phyloP scores from a whole-genome alignment of 1,140 invertebrate species.

The Saccostrea glomerata region DNA sequence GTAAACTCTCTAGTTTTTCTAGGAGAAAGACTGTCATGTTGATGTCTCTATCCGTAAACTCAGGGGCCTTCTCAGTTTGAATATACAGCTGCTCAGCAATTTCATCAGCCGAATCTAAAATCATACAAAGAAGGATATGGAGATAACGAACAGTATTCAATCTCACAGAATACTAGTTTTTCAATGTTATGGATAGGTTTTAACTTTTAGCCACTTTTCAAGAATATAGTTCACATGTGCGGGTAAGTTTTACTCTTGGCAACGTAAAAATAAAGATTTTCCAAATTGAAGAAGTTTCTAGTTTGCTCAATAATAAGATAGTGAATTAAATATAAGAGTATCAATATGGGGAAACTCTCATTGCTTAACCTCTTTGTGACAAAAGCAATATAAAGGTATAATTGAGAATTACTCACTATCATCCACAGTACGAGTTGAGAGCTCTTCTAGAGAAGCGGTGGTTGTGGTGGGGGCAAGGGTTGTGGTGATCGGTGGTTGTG shows the following conservation, averaged over 20 bases:
- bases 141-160: neutral
- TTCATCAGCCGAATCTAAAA: neutral
- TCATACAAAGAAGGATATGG: neutral
- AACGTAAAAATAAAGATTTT: too few relatives aligned
- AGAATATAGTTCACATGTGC: too few relatives aligned
- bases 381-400: too few relatives aligned
- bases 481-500: neutral
- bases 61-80: neutral
- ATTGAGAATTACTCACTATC: neutral
- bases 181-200: neutral
- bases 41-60: slow-evolving; percentile 21
- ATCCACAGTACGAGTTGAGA: neutral
- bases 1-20: slow-evolving; percentile 23
- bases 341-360: neutral
- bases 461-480: neutral
- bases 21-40: slow-evolving; percentile 34
- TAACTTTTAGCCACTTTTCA: too few relatives aligned
- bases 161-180: neutral
- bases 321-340: neutral
- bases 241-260: too few relatives aligned
- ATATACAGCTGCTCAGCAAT: neutral
- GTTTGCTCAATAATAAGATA: too few relatives aligned
- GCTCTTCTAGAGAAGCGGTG: neutral
- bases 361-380: neutral
- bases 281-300: too few relatives aligned